These are phyloP conservation scores for Pristionchus japonicus DNA, from an alignment of 2,888 invertebrate species.

Conservation along the genomic window DNA sequence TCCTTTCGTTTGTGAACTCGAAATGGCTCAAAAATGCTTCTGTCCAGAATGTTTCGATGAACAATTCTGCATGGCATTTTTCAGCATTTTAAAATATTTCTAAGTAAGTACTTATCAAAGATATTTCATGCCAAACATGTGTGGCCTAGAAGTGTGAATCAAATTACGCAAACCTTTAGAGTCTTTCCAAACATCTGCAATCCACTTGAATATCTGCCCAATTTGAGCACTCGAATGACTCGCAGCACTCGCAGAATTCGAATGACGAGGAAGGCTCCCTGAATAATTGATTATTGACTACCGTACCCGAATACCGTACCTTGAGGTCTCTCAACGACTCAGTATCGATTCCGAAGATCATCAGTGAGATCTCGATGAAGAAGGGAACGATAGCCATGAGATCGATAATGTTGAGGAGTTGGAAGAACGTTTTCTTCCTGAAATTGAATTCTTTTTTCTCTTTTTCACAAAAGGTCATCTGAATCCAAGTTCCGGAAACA, in stretches of 20 bases:
- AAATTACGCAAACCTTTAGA: conserved; percentile 57
- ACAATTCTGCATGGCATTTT: too few relatives aligned
- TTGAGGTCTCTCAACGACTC: conserved; percentile 70
- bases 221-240: conserved; percentile 71
- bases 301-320: conserved; percentile 47
- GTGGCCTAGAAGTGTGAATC: neutral
- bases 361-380: conserved; percentile 66
- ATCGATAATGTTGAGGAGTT: conserved; percentile 70
- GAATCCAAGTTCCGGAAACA: neutral
- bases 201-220: conserved; percentile 70
- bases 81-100: too few relatives aligned
- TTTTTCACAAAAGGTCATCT: too few relatives aligned
- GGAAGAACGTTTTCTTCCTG: conserved; percentile 58
- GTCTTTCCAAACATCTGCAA: conserved; percentile 73
- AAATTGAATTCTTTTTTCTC: neutral
- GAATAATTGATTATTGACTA: neutral
- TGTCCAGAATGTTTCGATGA: neutral
- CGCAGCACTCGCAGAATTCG: conserved; percentile 70
- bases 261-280: conserved; percentile 71
- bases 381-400: conserved; percentile 71
- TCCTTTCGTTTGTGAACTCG: too few relatives aligned
- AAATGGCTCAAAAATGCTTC: too few relatives aligned
- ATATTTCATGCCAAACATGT: too few relatives aligned
- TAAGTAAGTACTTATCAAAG: too few relatives aligned
- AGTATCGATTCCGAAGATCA: conserved; percentile 66